Evolutionary conservation across 2,113 vertebrate genomes (phyloP).

Genomic region (Hypocryptadius cinnamomeus): DNA sequence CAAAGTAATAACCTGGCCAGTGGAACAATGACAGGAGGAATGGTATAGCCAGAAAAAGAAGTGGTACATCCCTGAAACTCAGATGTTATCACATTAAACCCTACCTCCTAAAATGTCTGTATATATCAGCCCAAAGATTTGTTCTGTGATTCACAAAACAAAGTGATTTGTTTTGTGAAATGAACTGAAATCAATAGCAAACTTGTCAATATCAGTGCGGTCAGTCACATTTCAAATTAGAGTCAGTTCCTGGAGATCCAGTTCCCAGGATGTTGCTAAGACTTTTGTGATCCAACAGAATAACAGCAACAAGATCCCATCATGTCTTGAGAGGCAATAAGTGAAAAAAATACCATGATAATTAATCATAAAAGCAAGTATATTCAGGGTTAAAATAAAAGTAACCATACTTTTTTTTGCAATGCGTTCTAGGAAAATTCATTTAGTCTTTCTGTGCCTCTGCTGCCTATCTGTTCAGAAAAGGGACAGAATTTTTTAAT

Average conservation of each 20-base stretch:
- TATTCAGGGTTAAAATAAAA: background rate
- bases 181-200: background rate
- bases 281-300: background rate
- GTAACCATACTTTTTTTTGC: background rate
- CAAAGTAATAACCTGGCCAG: background rate
- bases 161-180: background rate
- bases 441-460: background rate
- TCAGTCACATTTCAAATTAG: background rate
- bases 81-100: background rate
- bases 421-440: background rate
- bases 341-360: too few species aligned
- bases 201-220: background rate
- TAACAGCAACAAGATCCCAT: background rate
- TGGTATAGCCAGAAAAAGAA: background rate
- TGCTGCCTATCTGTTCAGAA: background rate
- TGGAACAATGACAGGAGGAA: background rate
- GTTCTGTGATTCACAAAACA: too few species aligned
- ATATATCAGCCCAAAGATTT: background rate
- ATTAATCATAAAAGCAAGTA: background rate
- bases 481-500: background rate
- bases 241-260: background rate
- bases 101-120: background rate
- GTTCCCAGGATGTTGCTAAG: background rate
- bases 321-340: background rate
- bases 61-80: background rate